Evolutionary conservation across 2,797 vertebrate genomes (phyloP).

Genomic region (Lates japonicus): DNA sequence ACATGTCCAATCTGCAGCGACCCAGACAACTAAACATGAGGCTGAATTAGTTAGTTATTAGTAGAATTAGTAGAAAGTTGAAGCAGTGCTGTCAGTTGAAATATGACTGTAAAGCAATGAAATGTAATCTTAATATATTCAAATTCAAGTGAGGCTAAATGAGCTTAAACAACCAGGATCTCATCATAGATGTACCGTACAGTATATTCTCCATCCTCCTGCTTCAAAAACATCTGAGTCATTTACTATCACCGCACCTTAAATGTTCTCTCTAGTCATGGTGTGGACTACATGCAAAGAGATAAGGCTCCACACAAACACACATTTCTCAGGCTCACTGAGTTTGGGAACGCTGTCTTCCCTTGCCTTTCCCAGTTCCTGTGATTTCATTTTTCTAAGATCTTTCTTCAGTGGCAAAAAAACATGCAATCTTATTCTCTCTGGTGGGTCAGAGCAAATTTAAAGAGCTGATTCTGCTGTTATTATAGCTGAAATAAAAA

Average conservation of each 20-base stretch:
- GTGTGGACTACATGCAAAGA: background rate
- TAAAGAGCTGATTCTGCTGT: background rate
- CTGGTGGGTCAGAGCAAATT: background rate
- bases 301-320: slow-evolving; percentile 1
- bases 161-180: background rate
- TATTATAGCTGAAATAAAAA: background rate
- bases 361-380: background rate
- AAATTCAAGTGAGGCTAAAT: background rate
- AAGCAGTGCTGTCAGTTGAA: background rate
- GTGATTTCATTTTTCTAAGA: slow-evolving; percentile 9
- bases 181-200: background rate
- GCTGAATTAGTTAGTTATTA: no score
- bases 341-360: background rate
- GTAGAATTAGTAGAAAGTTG: no score
- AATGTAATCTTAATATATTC: background rate
- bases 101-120: background rate
- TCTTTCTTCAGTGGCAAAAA: background rate
- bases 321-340: background rate
- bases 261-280: background rate
- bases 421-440: background rate
- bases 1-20: slow-evolving; percentile 2
- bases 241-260: background rate
- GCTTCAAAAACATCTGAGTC: background rate
- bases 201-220: background rate
- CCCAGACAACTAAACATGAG: background rate